These are phyloP conservation scores for Myocastor coypus DNA, from an alignment of 2,113 vertebrate species.

Conservation along the genomic window DNA sequence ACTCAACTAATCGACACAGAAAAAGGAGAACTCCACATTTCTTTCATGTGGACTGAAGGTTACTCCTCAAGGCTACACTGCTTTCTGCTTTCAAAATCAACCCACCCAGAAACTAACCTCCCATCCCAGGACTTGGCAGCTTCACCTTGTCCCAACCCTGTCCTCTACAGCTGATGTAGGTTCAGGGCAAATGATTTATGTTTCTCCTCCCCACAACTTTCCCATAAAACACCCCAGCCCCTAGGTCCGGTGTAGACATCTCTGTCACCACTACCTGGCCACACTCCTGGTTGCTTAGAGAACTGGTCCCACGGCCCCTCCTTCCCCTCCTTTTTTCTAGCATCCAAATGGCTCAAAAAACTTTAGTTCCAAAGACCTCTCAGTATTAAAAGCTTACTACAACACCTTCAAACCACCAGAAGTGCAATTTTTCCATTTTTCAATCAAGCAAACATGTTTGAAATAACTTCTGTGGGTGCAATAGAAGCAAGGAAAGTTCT, in stretches of 20 bases:
- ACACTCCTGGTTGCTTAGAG: not conserved
- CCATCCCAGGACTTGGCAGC: not conserved
- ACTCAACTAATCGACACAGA: not conserved
- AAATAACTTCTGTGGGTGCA: not conserved
- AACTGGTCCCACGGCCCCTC: not conserved
- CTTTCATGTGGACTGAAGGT: not conserved
- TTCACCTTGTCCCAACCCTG: not conserved
- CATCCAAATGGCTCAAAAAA: not conserved
- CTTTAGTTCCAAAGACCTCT: not conserved
- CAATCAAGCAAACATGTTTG: not conserved
- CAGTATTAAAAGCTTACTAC: not conserved
- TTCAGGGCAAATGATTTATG: not conserved
- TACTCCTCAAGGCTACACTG: not conserved
- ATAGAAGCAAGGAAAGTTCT: not conserved
- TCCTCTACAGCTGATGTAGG: too few species aligned
- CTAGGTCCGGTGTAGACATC: not conserved
- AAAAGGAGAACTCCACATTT: not conserved
- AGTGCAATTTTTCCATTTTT: conserved; percentile 34
- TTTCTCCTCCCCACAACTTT: not conserved
- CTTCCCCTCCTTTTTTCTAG: not conserved
- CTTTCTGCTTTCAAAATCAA: not conserved
- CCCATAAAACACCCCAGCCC: not conserved
- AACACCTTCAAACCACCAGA: not conserved
- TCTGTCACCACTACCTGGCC: not conserved
- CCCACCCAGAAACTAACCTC: not conserved